A percentile compares a stretch with the other conserved stretches of the same genome.
These are phyloP conservation scores for Tetanocera ferruginea DNA, from an alignment of 2,888 invertebrate species.

Conservation along the genomic window DNA sequence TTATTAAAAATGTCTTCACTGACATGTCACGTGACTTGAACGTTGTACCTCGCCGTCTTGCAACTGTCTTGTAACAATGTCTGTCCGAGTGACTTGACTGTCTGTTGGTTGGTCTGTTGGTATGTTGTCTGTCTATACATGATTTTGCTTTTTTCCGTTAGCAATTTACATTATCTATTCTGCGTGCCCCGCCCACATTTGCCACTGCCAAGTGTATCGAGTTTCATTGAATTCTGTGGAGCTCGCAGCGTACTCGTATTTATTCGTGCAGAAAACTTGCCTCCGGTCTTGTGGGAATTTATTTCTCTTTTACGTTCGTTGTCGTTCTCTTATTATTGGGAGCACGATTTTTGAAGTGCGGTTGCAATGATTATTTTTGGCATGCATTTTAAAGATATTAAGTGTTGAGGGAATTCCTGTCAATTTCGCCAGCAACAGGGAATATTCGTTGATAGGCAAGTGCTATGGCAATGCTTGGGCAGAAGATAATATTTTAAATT, in stretches of 20 bases:
- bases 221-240: conserved; percentile 6
- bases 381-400: conserved; percentile 43
- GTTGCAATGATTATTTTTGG: conserved; percentile 42
- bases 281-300: conserved; percentile 41
- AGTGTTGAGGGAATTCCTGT: conserved; percentile 35
- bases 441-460: background rate
- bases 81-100: conserved; percentile 8
- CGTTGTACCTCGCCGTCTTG: background rate
- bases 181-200: background rate
- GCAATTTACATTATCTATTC: background rate
- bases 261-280: conserved; percentile 44
- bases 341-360: conserved; percentile 34
- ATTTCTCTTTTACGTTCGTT: background rate
- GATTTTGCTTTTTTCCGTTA: conserved; percentile 26
- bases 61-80: background rate
- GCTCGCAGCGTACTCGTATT: conserved; percentile 19
- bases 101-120: background rate
- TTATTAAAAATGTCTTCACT: conserved; percentile 5
- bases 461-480: too few species aligned
- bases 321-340: background rate
- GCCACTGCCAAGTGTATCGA: background rate
- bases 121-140: conserved; percentile 12
- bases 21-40: background rate
- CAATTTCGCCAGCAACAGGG: conserved; percentile 11
- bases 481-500: background rate